phyloP scores from a whole-genome alignment of 2,113 vertebrate species.

The Myiagra hebetior region DNA sequence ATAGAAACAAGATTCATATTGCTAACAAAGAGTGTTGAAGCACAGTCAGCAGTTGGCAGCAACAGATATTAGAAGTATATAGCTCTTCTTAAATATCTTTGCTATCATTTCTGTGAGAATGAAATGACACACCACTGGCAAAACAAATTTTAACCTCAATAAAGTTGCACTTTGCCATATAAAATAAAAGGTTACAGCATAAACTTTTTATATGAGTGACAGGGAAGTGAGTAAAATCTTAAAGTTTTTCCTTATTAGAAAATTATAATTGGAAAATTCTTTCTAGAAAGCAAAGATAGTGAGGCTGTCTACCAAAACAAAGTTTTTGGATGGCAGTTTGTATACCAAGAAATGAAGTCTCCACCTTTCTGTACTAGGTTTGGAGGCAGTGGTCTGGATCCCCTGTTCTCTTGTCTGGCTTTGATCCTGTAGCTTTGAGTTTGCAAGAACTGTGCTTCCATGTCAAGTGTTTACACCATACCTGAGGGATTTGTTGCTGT shows the following conservation, averaged over 20 bases:
- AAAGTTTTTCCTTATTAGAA: not conserved
- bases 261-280: not conserved
- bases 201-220: not conserved
- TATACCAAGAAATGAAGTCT: not conserved
- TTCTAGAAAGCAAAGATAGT: not conserved
- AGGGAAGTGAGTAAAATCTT: not conserved
- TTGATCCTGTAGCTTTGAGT: not conserved
- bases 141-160: not conserved
- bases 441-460: not conserved
- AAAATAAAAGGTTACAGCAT: not conserved
- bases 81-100: not conserved
- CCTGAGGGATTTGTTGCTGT: not conserved
- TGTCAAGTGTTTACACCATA: not conserved
- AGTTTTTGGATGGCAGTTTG: not conserved
- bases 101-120: not conserved
- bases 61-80: not conserved
- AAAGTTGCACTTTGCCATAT: not conserved
- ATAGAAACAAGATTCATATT: not conserved
- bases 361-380: not conserved
- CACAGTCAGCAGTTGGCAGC: not conserved
- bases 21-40: not conserved
- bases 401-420: not conserved
- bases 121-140: not conserved
- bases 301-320: not conserved
- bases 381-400: not conserved